These are phyloP conservation scores for Mystacornis crossleyi DNA, from an alignment of 2,113 vertebrate species.

Conservation along the genomic window DNA sequence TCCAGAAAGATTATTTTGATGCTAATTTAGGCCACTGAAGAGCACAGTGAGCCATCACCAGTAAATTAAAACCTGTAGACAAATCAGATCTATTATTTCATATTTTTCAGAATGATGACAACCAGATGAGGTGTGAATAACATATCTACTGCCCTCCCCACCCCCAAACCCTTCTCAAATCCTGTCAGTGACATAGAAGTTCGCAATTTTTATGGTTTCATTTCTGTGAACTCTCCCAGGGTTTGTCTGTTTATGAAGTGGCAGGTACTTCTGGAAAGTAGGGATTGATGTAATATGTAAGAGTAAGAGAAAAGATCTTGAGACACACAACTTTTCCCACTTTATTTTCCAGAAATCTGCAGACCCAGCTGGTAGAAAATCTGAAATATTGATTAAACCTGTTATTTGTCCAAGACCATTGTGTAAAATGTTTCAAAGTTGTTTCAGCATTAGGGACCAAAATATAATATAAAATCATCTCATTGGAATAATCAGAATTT, in stretches of 20 bases:
- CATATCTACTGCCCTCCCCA: background rate
- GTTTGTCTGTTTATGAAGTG: conserved; percentile 26
- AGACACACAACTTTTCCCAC: background rate
- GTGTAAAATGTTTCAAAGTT: background rate
- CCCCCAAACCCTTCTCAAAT: background rate
- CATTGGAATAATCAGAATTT: background rate
- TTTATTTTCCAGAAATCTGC: background rate
- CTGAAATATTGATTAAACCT: background rate
- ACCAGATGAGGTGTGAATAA: background rate
- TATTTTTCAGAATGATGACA: background rate
- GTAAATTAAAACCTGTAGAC: conserved; percentile 5
- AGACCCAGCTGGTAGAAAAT: background rate
- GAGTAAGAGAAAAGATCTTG: background rate
- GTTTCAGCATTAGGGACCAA: background rate
- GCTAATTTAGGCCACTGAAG: background rate
- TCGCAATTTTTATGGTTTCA: background rate
- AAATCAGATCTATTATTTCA: background rate
- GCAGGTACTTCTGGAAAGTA: conserved; percentile 18
- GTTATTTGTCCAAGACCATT: background rate
- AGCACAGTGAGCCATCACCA: background rate
- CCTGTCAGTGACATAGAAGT: background rate
- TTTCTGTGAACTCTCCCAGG: conserved; percentile 32
- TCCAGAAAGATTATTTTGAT: conserved; percentile 12
- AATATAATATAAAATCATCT: background rate
- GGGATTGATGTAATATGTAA: conserved; percentile 32